Evolutionary conservation across 2,888 invertebrate genomes (phyloP).

Genomic region (Drosophila fungiperda): DNA sequence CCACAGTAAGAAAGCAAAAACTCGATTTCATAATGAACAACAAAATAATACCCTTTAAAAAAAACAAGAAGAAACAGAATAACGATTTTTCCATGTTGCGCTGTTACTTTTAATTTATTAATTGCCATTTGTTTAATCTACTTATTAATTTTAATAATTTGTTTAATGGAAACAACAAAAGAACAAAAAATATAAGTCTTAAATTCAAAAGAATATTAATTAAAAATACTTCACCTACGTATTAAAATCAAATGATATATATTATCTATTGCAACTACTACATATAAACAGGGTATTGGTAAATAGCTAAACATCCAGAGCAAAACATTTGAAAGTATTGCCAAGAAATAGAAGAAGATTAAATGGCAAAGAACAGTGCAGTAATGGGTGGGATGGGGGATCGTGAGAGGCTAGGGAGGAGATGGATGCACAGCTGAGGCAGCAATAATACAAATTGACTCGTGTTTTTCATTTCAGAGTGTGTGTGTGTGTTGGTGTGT

Average conservation of each 20-base stretch:
- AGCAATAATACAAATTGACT: slow-evolving; percentile 72
- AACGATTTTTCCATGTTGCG: background rate
- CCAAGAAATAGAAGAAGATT: slow-evolving; percentile 57
- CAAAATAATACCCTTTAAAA: slow-evolving; percentile 13
- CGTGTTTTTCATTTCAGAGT: slow-evolving; percentile 51
- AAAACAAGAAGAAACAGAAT: fast-evolving
- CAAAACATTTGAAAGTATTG: slow-evolving; percentile 64
- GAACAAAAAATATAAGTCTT: background rate
- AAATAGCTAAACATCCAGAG: slow-evolving; percentile 37
- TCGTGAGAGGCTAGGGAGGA: slow-evolving; percentile 17
- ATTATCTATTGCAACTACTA: slow-evolving; percentile 3
- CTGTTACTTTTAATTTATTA: background rate
- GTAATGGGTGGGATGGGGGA: background rate
- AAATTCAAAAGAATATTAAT: background rate
- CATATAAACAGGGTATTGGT: slow-evolving; percentile 14
- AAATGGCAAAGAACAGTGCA: slow-evolving; percentile 38
- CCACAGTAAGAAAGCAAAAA: slow-evolving; percentile 37
- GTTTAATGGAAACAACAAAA: background rate
- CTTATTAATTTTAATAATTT: background rate
- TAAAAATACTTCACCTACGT: background rate
- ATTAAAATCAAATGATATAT: background rate
- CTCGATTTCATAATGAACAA: background rate
- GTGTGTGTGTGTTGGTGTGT: background rate
- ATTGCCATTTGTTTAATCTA: too few relatives aligned
- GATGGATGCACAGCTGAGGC: slow-evolving; percentile 20